phyloP scores from a whole-genome alignment of 2,113 vertebrate genomes.

The Peromyscus leucopus region DNA sequence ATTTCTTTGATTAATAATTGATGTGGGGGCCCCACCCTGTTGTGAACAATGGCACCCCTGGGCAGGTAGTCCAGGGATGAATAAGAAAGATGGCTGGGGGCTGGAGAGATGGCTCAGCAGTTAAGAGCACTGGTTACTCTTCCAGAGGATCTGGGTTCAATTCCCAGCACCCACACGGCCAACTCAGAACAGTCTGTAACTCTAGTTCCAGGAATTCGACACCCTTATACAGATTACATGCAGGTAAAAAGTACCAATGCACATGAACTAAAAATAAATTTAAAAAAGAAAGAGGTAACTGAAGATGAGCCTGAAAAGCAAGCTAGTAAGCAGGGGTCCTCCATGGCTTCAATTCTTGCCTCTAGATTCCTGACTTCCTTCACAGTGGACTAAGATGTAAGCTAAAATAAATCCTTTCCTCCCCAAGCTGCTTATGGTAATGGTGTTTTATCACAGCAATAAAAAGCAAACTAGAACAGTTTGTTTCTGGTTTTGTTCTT shows the following conservation, averaged over 20 bases:
- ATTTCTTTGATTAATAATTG: background rate
- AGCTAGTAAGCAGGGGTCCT: background rate
- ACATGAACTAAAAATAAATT: background rate
- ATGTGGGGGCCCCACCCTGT: background rate
- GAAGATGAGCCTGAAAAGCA: background rate
- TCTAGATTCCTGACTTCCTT: background rate
- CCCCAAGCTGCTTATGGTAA: background rate
- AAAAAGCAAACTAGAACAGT: background rate
- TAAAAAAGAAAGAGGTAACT: background rate
- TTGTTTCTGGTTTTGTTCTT: background rate
- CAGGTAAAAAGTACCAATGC: background rate
- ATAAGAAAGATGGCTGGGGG: background rate
- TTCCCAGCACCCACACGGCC: background rate
- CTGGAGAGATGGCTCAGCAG: background rate
- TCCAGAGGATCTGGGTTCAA: background rate
- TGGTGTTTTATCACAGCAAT: background rate
- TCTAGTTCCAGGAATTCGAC: background rate
- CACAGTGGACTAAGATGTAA: background rate
- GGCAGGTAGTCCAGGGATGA: background rate
- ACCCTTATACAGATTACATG: background rate
- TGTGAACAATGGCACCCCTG: background rate
- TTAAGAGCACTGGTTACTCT: background rate
- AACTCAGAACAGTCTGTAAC: background rate
- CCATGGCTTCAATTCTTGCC: background rate
- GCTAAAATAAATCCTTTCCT: background rate